phyloP scores from a whole-genome alignment of 2,797 vertebrate species.

The Echiichthys vipera region DNA sequence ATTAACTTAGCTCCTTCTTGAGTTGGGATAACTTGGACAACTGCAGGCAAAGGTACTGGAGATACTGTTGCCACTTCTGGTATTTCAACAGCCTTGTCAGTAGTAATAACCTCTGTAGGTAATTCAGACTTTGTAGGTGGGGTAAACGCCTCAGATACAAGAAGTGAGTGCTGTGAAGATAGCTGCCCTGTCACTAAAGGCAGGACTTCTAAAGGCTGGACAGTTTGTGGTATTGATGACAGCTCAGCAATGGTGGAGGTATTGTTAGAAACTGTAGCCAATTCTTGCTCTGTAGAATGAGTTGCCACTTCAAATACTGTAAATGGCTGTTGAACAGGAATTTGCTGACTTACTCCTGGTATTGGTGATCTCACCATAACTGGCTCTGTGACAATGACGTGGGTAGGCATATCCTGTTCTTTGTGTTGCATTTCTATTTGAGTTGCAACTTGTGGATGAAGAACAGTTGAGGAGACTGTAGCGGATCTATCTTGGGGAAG shows the following conservation, averaged over 20 bases:
- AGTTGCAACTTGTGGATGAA: slow-evolving; percentile 33
- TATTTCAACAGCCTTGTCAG: slow-evolving; percentile 36
- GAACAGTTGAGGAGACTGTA: slow-evolving; percentile 11
- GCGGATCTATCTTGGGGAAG: slow-evolving; percentile 36
- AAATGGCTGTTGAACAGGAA: slow-evolving; percentile 37
- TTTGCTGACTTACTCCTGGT: slow-evolving; percentile 32
- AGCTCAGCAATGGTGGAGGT: slow-evolving; percentile 28
- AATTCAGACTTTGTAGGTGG: slow-evolving; percentile 38
- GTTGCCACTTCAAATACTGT: slow-evolving; percentile 21
- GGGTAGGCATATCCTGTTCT: slow-evolving; percentile 36
- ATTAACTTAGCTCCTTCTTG: slow-evolving; percentile 9
- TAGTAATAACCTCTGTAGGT: slow-evolving; percentile 42
- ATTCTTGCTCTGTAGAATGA: slow-evolving; percentile 36
- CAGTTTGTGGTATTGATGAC: slow-evolving; percentile 31
- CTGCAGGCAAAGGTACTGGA: slow-evolving; percentile 22
- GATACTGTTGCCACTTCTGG: slow-evolving; percentile 49
- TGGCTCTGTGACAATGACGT: slow-evolving; percentile 33
- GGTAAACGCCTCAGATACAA: slow-evolving; percentile 16
- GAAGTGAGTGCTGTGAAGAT: slow-evolving; percentile 29
- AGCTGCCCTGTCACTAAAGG: slow-evolving; percentile 32
- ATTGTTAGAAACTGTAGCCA: slow-evolving; percentile 21
- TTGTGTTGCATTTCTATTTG: slow-evolving; percentile 43
- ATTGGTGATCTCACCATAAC: slow-evolving; percentile 25
- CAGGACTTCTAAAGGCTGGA: slow-evolving; percentile 32
- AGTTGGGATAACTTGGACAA: slow-evolving; percentile 33